Conservation (phyloP, 2,113 vertebrate genomes). For the Motacilla alba region DNA sequence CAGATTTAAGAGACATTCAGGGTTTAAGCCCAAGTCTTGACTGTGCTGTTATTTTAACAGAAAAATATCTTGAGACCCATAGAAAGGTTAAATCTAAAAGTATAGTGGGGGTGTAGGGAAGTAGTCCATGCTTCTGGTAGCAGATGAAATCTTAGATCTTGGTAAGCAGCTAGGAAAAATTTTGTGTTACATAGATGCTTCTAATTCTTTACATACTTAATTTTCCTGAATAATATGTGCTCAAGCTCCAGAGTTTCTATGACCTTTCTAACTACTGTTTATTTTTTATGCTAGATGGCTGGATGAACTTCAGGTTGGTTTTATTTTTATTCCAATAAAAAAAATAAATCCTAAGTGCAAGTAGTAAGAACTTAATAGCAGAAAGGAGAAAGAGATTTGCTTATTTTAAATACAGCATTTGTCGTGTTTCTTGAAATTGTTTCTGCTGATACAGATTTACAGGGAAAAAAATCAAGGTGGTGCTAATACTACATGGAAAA, state of each 20-base stretch:
- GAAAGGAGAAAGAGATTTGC: background rate
- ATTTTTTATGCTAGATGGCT: background rate
- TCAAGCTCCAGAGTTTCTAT: background rate
- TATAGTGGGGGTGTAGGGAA: background rate
- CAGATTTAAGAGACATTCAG: background rate
- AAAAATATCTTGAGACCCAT: background rate
- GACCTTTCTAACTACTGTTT: background rate
- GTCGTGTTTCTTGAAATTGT: background rate
- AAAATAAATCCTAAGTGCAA: background rate
- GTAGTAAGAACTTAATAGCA: background rate
- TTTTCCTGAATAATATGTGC: background rate
- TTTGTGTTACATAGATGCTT: background rate
- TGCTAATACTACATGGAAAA: background rate
- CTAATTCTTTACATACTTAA: background rate
- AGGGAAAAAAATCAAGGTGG: background rate
- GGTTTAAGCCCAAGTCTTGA: background rate
- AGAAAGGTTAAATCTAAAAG: background rate
- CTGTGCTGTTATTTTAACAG: background rate
- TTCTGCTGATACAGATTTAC: background rate
- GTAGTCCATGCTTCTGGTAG: background rate
- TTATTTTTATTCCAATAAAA: background rate
- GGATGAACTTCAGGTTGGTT: background rate
- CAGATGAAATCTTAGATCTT: background rate
- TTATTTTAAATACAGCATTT: background rate
- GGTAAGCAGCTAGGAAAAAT: background rate